Conservation (phyloP, 1,140 invertebrate genomes). For the Chlorops oryzae region DNA sequence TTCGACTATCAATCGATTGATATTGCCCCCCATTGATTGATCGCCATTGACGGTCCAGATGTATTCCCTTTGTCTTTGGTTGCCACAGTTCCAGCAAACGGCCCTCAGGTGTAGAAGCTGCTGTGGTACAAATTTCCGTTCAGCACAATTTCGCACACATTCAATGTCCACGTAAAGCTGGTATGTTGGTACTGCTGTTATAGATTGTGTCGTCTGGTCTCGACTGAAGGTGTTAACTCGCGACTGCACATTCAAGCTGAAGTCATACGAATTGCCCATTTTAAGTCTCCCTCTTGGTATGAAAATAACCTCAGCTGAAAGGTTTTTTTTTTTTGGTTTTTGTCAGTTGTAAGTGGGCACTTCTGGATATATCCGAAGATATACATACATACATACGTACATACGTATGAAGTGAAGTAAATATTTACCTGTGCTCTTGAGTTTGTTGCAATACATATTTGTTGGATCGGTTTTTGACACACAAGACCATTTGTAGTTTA, state of each 20-base stretch:
- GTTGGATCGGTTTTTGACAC: not conserved
- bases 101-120: not conserved
- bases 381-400: no score
- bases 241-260: not conserved
- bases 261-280: not conserved
- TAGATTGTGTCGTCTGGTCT: not conserved
- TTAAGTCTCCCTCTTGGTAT: not conserved
- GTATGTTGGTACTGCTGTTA: not conserved
- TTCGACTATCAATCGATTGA: constrained; percentile 2
- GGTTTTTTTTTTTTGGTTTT: no score
- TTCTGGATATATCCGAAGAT: no score
- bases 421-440: constrained; percentile 13
- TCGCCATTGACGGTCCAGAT: not conserved
- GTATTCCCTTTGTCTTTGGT: not conserved
- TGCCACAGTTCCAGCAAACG: not conserved
- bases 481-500: constrained; percentile 12
- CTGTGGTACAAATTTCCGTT: not conserved
- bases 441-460: not conserved
- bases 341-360: no score
- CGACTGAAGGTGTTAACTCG: not conserved
- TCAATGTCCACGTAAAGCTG: constrained; percentile 5
- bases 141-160: constrained; percentile 12
- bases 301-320: not conserved
- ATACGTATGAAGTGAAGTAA: no score
- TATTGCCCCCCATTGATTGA: no score